These are phyloP conservation scores for Archegozetes longisetosus DNA, from an alignment of 1,140 invertebrate species.

Conservation along the genomic window DNA sequence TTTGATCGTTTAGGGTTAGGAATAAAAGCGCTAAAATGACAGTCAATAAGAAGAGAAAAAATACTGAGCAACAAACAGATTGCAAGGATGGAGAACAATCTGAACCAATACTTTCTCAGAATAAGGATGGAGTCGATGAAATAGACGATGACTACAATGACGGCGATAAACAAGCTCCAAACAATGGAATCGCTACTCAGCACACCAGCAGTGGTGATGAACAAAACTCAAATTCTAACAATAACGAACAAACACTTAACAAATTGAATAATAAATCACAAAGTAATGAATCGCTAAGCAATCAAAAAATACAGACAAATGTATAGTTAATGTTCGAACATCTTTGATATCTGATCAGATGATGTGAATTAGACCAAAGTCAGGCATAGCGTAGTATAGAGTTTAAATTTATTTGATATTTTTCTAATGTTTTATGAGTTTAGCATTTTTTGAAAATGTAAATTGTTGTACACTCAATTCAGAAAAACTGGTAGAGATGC, in stretches of 20 bases:
- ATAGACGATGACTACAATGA: background rate
- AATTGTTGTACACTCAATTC: no score
- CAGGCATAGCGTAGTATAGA: no score
- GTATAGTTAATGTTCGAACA: background rate
- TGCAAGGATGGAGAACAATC: background rate
- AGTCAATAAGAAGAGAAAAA: background rate
- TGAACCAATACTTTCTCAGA: background rate
- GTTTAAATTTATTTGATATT: no score
- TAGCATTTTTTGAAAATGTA: no score
- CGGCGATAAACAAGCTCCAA: no score
- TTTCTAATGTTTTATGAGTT: no score
- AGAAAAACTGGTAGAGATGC: no score
- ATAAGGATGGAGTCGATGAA: background rate
- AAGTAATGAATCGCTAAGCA: background rate
- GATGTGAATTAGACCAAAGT: no score
- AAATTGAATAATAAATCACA: background rate
- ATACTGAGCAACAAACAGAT: background rate
- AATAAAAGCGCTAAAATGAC: background rate
- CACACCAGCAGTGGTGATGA: no score
- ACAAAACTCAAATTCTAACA: no score
- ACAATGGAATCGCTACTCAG: no score
- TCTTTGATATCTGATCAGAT: no score
- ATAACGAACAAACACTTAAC: background rate
- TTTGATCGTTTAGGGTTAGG: background rate
- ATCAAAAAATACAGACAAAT: background rate